Conservation (phyloP, 2,888 invertebrate species). For the Galerucella nymphaeae region DNA sequence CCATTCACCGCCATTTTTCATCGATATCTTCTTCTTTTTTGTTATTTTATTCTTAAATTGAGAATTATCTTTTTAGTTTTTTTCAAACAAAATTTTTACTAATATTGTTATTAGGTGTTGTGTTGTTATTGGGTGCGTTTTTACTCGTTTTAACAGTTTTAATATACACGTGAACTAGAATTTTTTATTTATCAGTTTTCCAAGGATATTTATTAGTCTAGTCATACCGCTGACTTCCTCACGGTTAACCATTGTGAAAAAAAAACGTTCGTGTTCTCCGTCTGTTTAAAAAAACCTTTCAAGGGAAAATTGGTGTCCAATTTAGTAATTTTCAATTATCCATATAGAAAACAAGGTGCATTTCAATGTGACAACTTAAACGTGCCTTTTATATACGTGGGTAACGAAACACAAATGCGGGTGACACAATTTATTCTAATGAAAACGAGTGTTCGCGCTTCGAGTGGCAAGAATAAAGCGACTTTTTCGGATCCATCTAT, state of each 20-base stretch:
- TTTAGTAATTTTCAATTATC: conserved; percentile 41
- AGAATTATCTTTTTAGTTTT: too few species aligned
- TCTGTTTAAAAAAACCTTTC: conserved; percentile 32
- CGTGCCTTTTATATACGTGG: conserved; percentile 41
- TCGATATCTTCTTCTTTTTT: too few species aligned
- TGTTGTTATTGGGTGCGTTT: too few species aligned
- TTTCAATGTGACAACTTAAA: conserved; percentile 45
- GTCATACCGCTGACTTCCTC: conserved; percentile 25
- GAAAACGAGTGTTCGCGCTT: conserved; percentile 41
- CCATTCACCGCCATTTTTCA: too few species aligned
- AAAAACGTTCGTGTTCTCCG: conserved; percentile 29
- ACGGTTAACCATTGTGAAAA: conserved; percentile 13
- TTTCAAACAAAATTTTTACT: too few species aligned
- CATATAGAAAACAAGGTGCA: conserved; percentile 43
- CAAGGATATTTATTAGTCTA: conserved; percentile 17
- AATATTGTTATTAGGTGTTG: too few species aligned
- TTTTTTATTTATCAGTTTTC: too few species aligned
- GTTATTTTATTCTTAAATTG: too few species aligned
- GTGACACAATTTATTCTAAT: conserved; percentile 43
- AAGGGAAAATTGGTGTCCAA: conserved; percentile 40
- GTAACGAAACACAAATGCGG: conserved; percentile 41
- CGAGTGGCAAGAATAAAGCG: conserved; percentile 40
- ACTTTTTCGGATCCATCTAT: conserved; percentile 40
- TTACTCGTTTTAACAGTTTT: too few species aligned
- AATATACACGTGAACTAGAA: too few species aligned